phyloP scores from a whole-genome alignment of 2,888 invertebrate genomes.

The Glyphotaelius pellucidus region DNA sequence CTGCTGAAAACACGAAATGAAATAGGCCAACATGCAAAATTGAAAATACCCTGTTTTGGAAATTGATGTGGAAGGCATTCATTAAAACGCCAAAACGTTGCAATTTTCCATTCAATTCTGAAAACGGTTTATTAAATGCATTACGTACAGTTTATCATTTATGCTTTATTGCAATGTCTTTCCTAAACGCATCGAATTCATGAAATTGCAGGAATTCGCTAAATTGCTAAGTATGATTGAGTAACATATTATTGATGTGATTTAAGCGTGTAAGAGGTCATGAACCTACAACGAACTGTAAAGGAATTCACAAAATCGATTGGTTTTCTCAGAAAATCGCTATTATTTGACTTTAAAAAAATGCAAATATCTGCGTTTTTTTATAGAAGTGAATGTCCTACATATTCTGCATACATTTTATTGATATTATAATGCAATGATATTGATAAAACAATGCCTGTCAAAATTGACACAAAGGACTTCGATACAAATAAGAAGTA shows the following conservation, averaged over 20 bases:
- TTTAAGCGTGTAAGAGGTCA: background rate
- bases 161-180: background rate
- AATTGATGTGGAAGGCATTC: slow-evolving; percentile 14
- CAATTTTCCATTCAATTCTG: slow-evolving; percentile 37
- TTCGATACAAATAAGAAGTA: background rate
- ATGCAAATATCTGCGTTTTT: background rate
- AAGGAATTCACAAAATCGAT: background rate
- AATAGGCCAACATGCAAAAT: background rate
- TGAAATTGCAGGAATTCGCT: background rate
- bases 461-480: too few relatives aligned
- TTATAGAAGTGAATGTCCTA: background rate
- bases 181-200: background rate
- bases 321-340: background rate
- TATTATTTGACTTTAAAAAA: background rate
- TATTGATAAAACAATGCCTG: too few relatives aligned
- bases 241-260: background rate
- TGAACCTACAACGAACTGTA: background rate
- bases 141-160: slow-evolving; percentile 17
- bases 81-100: slow-evolving; percentile 36
- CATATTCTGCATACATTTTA: background rate
- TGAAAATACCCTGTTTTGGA: background rate
- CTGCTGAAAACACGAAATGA: background rate
- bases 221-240: background rate
- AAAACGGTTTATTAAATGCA: slow-evolving; percentile 43
- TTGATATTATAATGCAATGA: too few relatives aligned